A percentile compares a stretch with the other conserved stretches of the same genome.
These are phyloP conservation scores for rat (Rattus norvegicus) DNA, from an alignment of 2,113 vertebrate genomes.

Conservation along the genomic window GRCr8 NC_086020.1:211566001-211566500, in stretches of 20 bases:
- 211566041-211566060: neutral
- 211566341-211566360: constrained; percentile 42
- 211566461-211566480: constrained; percentile 16
- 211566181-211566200: constrained; percentile 61
- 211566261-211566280: constrained; percentile 51
- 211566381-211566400: neutral
- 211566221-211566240: constrained; percentile 20
- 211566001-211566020: neutral
- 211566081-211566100: constrained; percentile 56
- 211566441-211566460: constrained; percentile 56
- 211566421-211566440: constrained; percentile 68
- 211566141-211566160: constrained; percentile 27
- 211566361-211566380: constrained; percentile 61
- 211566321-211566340: constrained; percentile 49
- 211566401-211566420: constrained; percentile 45
- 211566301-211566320: constrained; percentile 50
- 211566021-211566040: neutral
- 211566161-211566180: constrained; percentile 52
- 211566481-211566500: neutral
- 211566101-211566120: constrained; percentile 7
- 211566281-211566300: constrained; percentile 37
- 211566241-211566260: constrained; percentile 32
- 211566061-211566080: neutral
- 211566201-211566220: constrained; percentile 69
- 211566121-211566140: constrained; percentile 25